phyloP scores from a whole-genome alignment of 2,888 invertebrate genomes.

The Chrysolina haemoptera region DNA sequence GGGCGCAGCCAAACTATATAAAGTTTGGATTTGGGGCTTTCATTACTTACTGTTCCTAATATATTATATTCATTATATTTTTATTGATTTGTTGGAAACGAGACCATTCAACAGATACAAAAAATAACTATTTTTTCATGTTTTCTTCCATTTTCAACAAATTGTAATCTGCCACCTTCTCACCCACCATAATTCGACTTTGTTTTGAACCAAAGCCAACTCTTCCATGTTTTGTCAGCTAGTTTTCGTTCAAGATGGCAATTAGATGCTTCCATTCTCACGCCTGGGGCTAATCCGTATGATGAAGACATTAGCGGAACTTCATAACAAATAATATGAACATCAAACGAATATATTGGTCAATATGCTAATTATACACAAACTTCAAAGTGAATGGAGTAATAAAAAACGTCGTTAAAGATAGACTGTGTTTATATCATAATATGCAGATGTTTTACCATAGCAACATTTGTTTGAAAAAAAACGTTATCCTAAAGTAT shows the following conservation, averaged over 20 bases:
- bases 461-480: neutral
- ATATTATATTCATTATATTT: too few species aligned
- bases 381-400: constrained; percentile 23
- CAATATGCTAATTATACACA: constrained; percentile 28
- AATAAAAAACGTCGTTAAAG: constrained; percentile 25
- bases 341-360: constrained; percentile 24
- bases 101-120: too few species aligned
- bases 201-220: neutral
- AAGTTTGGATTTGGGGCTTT: too few species aligned
- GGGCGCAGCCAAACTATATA: too few species aligned
- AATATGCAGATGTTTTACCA: constrained; percentile 4
- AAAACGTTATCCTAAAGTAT: neutral
- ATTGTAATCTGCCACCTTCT: too few species aligned
- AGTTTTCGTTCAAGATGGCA: neutral
- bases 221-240: neutral
- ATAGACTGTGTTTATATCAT: neutral
- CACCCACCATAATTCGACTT: neutral
- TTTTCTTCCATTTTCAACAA: too few species aligned
- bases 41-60: too few species aligned
- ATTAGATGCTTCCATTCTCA: neutral
- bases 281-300: neutral
- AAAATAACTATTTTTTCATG: too few species aligned
- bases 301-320: constrained; percentile 29
- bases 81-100: too few species aligned
- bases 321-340: constrained; percentile 21